phyloP scores from a whole-genome alignment of 2,888 invertebrate species.

The Formica aserva region DNA sequence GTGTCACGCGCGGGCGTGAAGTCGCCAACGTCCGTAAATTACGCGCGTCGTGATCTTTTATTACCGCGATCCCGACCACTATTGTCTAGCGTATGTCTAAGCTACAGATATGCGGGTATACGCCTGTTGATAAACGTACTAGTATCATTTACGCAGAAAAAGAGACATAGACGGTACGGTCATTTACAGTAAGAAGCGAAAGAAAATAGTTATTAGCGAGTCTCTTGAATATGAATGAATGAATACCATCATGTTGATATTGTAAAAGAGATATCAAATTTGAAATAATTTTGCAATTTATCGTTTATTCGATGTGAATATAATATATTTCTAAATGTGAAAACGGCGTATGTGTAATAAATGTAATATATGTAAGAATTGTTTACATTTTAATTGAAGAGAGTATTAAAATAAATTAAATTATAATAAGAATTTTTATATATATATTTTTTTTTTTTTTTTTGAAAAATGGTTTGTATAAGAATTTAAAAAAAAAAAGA shows the following conservation, averaged over 20 bases:
- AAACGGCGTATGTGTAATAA: not conserved
- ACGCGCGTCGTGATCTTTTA: slow-evolving; percentile 45
- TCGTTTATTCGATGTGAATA: not conserved
- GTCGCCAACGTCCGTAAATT: slow-evolving; percentile 57
- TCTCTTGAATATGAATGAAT: not conserved
- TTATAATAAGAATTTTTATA: not conserved
- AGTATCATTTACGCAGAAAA: not conserved
- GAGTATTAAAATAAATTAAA: not conserved
- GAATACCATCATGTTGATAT: not conserved
- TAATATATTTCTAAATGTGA: not conserved
- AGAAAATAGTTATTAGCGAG: not conserved
- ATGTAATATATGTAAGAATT: not conserved
- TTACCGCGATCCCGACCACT: slow-evolving; percentile 57
- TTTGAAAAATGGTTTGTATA: not conserved
- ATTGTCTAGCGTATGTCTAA: slow-evolving; percentile 44
- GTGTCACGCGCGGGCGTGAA: slow-evolving; percentile 52
- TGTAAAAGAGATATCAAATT: not conserved
- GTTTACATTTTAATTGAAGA: not conserved
- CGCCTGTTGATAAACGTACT: not conserved
- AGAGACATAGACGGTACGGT: not conserved
- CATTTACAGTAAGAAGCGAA: not conserved
- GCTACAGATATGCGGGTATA: not conserved
- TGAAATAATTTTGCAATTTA: slow-evolving; percentile 15
- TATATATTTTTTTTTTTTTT: no score
- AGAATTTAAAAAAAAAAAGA: not conserved